Conservation (phyloP, 2,113 vertebrate genomes). For the Chaetodon trifascialis region DNA sequence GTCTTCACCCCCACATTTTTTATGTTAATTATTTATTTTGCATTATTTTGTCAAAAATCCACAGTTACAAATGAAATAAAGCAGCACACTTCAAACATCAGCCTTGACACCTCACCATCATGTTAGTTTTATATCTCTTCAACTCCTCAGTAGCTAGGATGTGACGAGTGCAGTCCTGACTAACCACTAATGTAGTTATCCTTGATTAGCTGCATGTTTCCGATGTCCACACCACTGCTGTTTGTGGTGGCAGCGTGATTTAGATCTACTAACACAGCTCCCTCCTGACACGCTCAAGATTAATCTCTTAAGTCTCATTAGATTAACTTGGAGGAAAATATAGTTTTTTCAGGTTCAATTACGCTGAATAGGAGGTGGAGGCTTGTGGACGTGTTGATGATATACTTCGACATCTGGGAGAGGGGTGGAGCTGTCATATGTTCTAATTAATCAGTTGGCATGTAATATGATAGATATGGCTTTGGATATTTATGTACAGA, state of each 20-base stretch:
- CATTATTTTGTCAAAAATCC: neutral
- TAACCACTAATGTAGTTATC: conserved; percentile 12
- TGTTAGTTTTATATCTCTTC: conserved; percentile 12
- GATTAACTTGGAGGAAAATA: conserved; percentile 54
- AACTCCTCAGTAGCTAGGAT: neutral
- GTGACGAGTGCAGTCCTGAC: conserved; percentile 13
- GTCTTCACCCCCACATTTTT: neutral
- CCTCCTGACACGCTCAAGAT: conserved; percentile 54
- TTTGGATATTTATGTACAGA: neutral
- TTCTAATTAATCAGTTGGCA: conserved; percentile 30
- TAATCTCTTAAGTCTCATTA: conserved; percentile 66
- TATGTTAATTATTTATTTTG: neutral
- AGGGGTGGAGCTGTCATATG: conserved; percentile 17
- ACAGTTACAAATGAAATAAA: neutral
- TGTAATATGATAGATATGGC: neutral
- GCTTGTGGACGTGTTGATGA: conserved; percentile 24
- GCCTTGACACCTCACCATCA: neutral
- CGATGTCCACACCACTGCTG: conserved; percentile 36
- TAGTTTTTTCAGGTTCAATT: conserved; percentile 57
- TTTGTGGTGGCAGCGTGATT: conserved; percentile 54
- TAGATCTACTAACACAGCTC: conserved; percentile 57
- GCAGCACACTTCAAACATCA: neutral
- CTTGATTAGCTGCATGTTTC: conserved; percentile 52
- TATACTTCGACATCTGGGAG: conserved; percentile 40
- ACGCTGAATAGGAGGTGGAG: conserved; percentile 38